phyloP scores from a whole-genome alignment of 2,113 vertebrate species.

The Eulemur rufifrons region DNA sequence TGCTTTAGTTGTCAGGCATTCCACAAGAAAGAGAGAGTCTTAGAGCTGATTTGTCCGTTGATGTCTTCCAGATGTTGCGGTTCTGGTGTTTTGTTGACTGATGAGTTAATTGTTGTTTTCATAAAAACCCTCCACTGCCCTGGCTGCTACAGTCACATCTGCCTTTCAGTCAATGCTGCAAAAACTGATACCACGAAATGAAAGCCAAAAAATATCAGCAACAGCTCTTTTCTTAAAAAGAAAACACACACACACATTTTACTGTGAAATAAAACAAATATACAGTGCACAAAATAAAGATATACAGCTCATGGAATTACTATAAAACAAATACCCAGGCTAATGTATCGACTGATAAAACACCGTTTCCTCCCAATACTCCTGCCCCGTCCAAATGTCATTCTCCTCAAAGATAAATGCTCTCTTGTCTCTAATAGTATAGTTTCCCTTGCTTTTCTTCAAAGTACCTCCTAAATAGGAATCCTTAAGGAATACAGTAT shows the following conservation, averaged over 20 bases:
- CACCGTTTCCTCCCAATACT: fast-evolving
- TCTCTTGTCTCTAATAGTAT: not conserved
- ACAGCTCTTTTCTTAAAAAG: not conserved
- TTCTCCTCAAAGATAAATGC: not conserved
- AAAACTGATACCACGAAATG: not conserved
- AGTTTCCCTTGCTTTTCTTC: not conserved
- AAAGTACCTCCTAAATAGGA: not conserved
- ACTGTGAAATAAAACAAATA: not conserved
- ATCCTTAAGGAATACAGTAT: not conserved
- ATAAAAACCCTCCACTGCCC: conserved; percentile 30
- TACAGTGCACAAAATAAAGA: not conserved
- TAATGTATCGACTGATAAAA: not conserved
- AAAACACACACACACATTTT: not conserved
- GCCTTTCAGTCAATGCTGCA: conserved; percentile 16
- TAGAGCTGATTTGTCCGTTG: conserved; percentile 40
- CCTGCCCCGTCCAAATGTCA: not conserved
- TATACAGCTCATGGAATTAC: not conserved
- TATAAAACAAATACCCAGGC: not conserved
- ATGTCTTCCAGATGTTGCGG: conserved; percentile 65
- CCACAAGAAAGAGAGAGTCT: not conserved
- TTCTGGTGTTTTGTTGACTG: conserved; percentile 56
- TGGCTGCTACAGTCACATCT: conserved; percentile 15
- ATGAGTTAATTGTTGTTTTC: conserved; percentile 57
- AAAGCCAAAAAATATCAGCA: not conserved
- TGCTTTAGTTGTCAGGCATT: conserved; percentile 21